Base-by-base conservation (phyloP, 1,140 invertebrate genomes). In the Argopecten irradians region DNA sequence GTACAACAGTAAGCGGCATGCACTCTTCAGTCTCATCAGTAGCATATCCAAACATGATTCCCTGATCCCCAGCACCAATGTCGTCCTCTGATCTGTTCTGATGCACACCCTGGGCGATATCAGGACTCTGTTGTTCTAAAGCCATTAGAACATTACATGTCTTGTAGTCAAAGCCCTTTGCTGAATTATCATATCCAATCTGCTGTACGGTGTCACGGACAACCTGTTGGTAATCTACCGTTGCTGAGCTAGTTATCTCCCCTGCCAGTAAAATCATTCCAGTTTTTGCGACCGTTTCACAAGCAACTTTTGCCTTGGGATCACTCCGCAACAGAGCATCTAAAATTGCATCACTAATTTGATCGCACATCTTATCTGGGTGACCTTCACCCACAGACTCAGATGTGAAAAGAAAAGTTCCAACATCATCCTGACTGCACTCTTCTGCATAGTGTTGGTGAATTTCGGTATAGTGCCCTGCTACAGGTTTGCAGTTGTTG, bases 331-430 rank as follows among this genome's bases (percentile, higher is more conserved):
- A 96, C 96, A 99, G 98, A 93, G 99, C 99, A 96, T 99, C 99
- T 91, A 99, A 96, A 93, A 99, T 98, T 90, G 99, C 99, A 96
- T 99, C 99, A 96, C 98, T 99, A 93, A 99, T 99, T 96, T 99
- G 99, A 96, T 99, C 99, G 94, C 99, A 99, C 97, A 99, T 99
- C 97, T 99, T 99, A 95, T 99, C 99, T 91, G 97, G 98, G 96
- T 99, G 99, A 93, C 99, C 99, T 96, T 99, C 99, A 93, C 98
- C 98, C 86, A 99, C 99, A 85, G 98, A 99, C 96, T 99, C 99
- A 19, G 98, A 99, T 83, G 99, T 99, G 96, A 99, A 99, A 34
- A 99, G 55, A 96, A 99, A 99, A 32, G 93, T 93, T 84, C 93
- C 93, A n/a, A 93, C 92, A 85, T 94, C 93, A 87, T 94, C 93